phyloP scores from a whole-genome alignment of 2,797 vertebrate species.

The Chanos chanos region DNA sequence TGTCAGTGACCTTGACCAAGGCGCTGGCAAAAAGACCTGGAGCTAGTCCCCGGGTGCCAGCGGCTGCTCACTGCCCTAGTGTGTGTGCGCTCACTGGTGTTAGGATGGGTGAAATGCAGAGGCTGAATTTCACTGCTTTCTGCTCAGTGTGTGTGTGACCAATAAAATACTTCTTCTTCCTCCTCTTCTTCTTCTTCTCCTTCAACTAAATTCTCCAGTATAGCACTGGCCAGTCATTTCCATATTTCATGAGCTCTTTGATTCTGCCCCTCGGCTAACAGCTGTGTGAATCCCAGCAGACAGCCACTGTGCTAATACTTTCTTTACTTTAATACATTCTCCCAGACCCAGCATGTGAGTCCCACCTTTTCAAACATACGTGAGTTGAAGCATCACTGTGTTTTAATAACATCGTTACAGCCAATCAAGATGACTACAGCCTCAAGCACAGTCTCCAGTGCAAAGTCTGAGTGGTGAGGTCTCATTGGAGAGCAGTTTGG shows the following conservation, averaged over 20 bases:
- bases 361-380: background rate
- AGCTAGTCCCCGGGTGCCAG: too few species aligned
- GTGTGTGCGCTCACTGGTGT: too few species aligned
- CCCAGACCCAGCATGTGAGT: background rate
- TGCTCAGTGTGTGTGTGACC: too few species aligned
- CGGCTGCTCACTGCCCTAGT: too few species aligned
- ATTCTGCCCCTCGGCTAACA: background rate
- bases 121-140: too few species aligned
- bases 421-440: conserved; percentile 26
- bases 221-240: conserved; percentile 25
- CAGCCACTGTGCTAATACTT: background rate
- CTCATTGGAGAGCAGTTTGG: conserved; percentile 36
- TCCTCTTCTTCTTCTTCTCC: background rate
- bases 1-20: too few species aligned
- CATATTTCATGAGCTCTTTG: conserved; percentile 15
- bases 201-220: conserved; percentile 14
- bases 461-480: conserved; percentile 2
- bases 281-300: background rate
- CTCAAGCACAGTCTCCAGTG: conserved; percentile 11
- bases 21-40: too few species aligned
- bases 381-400: too few species aligned
- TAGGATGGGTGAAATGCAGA: too few species aligned
- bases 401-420: too few species aligned
- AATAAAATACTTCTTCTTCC: background rate
- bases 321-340: background rate